These are phyloP conservation scores for Melanerpes aurifrons DNA, from an alignment of 2,113 vertebrate species.

Conservation along the genomic window DNA sequence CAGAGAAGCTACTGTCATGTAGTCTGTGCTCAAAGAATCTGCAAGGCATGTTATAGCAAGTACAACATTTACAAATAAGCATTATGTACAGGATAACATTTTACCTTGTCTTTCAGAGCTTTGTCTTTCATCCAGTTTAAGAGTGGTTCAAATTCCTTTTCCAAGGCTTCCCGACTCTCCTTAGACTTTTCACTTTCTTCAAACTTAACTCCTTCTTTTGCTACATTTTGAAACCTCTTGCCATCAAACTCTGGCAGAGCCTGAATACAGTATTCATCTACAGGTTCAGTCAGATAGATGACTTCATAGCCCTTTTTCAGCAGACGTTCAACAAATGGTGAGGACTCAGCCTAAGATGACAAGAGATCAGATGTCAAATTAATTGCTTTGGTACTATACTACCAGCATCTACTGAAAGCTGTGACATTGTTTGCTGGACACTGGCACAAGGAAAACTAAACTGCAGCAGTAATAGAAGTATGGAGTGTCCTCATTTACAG, in stretches of 20 bases:
- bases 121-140: slow-evolving; percentile 97
- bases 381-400: neutral
- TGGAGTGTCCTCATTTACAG: neutral
- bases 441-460: neutral
- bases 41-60: neutral
- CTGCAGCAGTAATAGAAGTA: neutral
- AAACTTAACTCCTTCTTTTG: slow-evolving; percentile 96
- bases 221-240: slow-evolving; percentile 98
- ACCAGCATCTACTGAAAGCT: neutral
- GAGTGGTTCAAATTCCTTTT: slow-evolving; percentile 95
- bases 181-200: slow-evolving; percentile 96
- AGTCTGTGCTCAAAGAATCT: neutral
- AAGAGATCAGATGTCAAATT: neutral
- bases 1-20: neutral
- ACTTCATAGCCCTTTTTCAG: slow-evolving; percentile 99
- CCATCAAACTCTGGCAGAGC: slow-evolving; percentile 97
- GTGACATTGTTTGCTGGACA: neutral
- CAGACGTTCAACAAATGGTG: slow-evolving; percentile 94
- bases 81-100: rapidly evolving
- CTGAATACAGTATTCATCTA: slow-evolving; percentile 98
- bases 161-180: slow-evolving; percentile 88
- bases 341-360: slow-evolving; percentile 87
- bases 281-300: slow-evolving; percentile 95
- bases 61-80: neutral
- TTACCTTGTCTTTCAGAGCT: slow-evolving; percentile 93